Evolutionary conservation across 2,888 invertebrate genomes (phyloP).

Genomic region (Pristionchus entomophagus): DNA sequence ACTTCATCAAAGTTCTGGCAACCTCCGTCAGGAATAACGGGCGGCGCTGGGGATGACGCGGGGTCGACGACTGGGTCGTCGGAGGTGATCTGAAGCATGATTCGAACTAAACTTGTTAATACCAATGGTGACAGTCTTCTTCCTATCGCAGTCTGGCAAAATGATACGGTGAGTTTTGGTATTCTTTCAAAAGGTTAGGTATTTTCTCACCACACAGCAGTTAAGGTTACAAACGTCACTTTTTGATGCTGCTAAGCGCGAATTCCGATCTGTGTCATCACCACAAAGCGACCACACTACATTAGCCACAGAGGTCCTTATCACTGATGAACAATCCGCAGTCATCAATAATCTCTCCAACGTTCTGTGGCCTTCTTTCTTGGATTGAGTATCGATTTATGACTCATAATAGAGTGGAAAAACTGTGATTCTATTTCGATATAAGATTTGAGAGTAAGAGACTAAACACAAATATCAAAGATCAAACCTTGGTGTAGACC

Average conservation of each 20-base stretch:
- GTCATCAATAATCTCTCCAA: background rate
- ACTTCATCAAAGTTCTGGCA: background rate
- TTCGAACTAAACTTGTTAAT: background rate
- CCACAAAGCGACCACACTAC: too few species aligned
- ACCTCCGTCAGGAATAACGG: background rate
- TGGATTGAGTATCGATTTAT: background rate
- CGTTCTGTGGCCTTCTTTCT: background rate
- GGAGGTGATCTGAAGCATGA: too few species aligned
- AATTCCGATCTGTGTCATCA: too few species aligned
- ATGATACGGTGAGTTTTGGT: too few species aligned
- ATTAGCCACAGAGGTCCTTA: too few species aligned
- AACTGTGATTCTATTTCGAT: background rate
- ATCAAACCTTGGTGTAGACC: conserved; percentile 40
- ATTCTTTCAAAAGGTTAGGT: background rate
- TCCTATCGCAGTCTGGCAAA: too few species aligned
- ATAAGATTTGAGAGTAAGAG: background rate
- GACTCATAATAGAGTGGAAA: background rate
- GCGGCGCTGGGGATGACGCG: background rate
- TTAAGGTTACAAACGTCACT: background rate
- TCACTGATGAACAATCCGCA: too few species aligned
- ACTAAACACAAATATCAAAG: background rate
- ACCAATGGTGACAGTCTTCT: background rate
- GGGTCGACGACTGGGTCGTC: background rate
- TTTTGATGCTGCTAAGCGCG: too few species aligned
- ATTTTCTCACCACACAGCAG: background rate